phyloP scores from a whole-genome alignment of 2,113 vertebrate species.

The Daboia siamensis region DNA sequence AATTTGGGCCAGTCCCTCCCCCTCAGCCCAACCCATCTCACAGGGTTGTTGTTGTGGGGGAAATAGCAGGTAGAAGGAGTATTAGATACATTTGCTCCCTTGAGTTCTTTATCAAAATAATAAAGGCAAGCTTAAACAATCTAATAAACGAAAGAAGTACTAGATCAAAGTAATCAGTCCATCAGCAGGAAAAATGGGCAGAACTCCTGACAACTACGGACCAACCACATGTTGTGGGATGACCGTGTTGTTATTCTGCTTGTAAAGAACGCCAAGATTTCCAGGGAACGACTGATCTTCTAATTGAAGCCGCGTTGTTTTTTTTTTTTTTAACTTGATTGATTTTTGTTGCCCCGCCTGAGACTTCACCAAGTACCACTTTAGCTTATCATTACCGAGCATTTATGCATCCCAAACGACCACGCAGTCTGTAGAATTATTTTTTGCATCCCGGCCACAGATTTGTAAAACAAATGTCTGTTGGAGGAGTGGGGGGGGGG shows the following conservation, averaged over 20 bases:
- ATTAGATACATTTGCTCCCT: neutral
- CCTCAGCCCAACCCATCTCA: too few species aligned
- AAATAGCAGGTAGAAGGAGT: neutral
- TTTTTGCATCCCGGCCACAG: constrained; percentile 11
- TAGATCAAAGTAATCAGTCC: neutral
- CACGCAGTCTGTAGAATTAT: neutral
- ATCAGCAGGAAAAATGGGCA: neutral
- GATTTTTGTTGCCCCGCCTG: neutral
- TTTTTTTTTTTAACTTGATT: constrained; percentile 3
- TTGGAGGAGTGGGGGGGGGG: neutral
- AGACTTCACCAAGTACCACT: neutral
- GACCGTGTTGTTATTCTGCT: neutral
- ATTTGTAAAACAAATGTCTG: neutral
- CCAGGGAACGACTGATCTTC: neutral
- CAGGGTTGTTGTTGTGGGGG: too few species aligned
- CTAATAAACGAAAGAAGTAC: neutral
- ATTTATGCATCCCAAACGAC: constrained; percentile 1
- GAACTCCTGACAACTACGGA: neutral
- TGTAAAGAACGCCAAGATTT: constrained; percentile 12
- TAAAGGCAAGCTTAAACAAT: neutral
- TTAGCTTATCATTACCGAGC: neutral
- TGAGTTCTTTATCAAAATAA: neutral
- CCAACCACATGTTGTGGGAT: neutral
- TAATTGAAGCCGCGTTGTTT: neutral
- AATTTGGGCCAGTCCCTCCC: too few species aligned